phyloP scores from a whole-genome alignment of 2,888 invertebrate species.

The Cheilosia grossa region DNA sequence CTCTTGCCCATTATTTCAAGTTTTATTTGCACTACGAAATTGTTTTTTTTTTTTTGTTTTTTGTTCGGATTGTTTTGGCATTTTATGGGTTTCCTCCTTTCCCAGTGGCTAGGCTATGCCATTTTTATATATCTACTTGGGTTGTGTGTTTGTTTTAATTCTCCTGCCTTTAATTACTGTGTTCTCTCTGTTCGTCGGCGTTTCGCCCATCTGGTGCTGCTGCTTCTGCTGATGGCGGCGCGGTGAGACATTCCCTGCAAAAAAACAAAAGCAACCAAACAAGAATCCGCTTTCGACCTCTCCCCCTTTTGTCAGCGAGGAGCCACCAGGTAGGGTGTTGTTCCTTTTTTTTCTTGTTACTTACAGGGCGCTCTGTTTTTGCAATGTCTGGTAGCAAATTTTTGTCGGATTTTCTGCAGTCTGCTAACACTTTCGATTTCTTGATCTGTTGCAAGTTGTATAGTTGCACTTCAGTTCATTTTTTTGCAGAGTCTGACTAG shows the following conservation, averaged over 20 bases:
- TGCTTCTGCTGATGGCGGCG: background rate
- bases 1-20: constrained; percentile 21
- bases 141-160: constrained; percentile 36
- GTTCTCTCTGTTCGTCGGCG: constrained; percentile 21
- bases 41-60: constrained; percentile 27
- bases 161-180: constrained; percentile 38
- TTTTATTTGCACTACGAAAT: constrained; percentile 25
- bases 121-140: constrained; percentile 18
- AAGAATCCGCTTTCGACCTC: constrained; percentile 14
- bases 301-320: background rate
- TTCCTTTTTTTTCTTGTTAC: background rate
- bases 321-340: background rate
- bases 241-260: constrained; percentile 6
- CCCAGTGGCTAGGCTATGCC: constrained; percentile 20
- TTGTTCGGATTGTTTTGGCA: constrained; percentile 59
- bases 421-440: constrained; percentile 20
- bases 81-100: constrained; percentile 72
- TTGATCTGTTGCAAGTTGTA: background rate
- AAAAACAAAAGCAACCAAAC: constrained; percentile 7
- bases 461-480: background rate
- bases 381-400: background rate
- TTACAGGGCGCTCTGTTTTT: background rate
- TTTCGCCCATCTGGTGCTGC: constrained; percentile 29
- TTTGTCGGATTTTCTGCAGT: background rate
- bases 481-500: background rate